These are phyloP conservation scores for Choristoneura rosaceana DNA, from an alignment of 2,888 invertebrate genomes.

Conservation along the genomic window DNA sequence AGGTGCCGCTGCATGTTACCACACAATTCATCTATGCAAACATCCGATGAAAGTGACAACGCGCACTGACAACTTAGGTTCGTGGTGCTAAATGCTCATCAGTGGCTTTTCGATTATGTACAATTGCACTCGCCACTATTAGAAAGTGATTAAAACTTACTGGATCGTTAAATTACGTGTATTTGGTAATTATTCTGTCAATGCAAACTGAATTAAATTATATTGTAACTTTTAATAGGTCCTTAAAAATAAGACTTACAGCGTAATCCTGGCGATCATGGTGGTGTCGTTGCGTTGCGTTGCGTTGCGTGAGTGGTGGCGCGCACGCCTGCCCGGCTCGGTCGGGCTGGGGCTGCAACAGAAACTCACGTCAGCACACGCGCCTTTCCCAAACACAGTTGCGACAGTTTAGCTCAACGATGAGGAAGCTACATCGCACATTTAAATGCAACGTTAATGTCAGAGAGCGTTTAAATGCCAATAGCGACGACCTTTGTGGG, in stretches of 20 bases:
- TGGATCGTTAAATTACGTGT: slow-evolving; percentile 31
- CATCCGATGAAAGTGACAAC: slow-evolving; percentile 67
- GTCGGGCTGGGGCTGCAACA: slow-evolving; percentile 79
- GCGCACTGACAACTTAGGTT: slow-evolving; percentile 59
- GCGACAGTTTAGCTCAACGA: slow-evolving; percentile 81
- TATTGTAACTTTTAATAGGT: not conserved
- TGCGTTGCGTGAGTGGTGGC: slow-evolving; percentile 52
- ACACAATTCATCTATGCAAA: slow-evolving; percentile 59
- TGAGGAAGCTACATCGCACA: slow-evolving; percentile 81
- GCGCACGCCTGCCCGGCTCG: slow-evolving; percentile 65
- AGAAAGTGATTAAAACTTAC: slow-evolving; percentile 67
- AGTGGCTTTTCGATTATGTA: slow-evolving; percentile 52
- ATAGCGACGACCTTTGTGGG: slow-evolving; percentile 81
- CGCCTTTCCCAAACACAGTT: slow-evolving; percentile 82
- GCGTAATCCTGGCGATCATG: slow-evolving; percentile 76
- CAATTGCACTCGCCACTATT: slow-evolving; percentile 61
- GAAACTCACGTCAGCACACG: slow-evolving; percentile 80
- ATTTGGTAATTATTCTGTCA: not conserved
- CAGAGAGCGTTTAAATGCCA: slow-evolving; percentile 85
- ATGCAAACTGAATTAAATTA: not conserved
- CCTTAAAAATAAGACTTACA: slow-evolving; percentile 66
- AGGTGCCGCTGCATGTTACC: slow-evolving; percentile 41
- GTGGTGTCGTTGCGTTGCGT: slow-evolving; percentile 51
- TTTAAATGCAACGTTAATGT: slow-evolving; percentile 84
- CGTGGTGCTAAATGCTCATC: slow-evolving; percentile 50